Base-by-base conservation (phyloP, 2,113 vertebrate species). In the Hemibagrus wyckioides region DNA sequence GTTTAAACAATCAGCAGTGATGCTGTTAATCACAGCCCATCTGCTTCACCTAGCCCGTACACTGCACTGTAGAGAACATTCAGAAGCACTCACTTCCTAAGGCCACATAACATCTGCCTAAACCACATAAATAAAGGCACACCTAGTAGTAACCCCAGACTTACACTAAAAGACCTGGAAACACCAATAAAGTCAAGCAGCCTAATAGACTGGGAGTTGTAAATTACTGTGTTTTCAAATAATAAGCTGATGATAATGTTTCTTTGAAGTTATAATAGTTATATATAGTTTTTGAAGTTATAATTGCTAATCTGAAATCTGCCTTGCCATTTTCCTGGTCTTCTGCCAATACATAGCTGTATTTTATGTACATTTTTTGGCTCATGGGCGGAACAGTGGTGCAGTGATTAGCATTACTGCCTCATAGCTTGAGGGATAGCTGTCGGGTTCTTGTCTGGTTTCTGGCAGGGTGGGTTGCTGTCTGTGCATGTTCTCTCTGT, bases 1-100 rank as follows among this genome's bases (percentile, higher is more conserved):
- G 33, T 82, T 82, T 88, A 85, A 75, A 88, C 41, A 88, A 59
- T 82, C 76, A 88, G 82, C 83, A 85, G 39, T 61, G 76, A 81
- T 84, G 87, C 30, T 88, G 63, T 69, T 88, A 85, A 85, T 85
- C 54, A 82, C 36, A 85, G 87, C 61, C 77, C 36, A 63, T 82
- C 79, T 88, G 54, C 77, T 54, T 71, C 41, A n/a, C 79, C 82
- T 48, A 59, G 36, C 36, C 80, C 6, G 6, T 59, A 54, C 17
- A 39, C 84, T 85, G 80, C 79, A 82, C 65, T 83, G 28, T 59
- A 56, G 81, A 82, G 77, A 85, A 75, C 83, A 82, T 85, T 52
- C 28, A 81, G 59, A 50, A 30, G 44, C 19, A 17, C 54, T 39
- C 19, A 52, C 79, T 80, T 69, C 83, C 76, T 81, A 9, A 56